Conservation (phyloP, 2,113 vertebrate species). For the Brachypodius melanocephalos region DNA sequence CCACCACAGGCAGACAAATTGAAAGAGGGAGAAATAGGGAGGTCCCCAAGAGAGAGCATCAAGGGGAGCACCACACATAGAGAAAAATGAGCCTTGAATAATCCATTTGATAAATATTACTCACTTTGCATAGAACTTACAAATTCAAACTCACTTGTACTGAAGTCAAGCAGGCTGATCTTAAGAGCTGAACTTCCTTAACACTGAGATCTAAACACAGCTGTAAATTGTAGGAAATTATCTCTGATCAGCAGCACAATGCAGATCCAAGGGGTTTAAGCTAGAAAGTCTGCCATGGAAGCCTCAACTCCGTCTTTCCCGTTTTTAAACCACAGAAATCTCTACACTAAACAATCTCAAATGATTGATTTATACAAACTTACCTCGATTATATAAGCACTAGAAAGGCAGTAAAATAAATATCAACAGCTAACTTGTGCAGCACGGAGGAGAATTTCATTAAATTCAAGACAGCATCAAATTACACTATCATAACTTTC, state of each 20-base stretch:
- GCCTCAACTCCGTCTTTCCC: accelerated
- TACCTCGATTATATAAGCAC: background rate
- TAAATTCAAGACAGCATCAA: background rate
- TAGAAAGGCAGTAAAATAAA: background rate
- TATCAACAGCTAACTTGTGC: background rate
- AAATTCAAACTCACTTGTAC: background rate
- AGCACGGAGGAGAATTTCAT: background rate
- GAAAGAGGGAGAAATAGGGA: background rate
- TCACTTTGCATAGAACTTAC: background rate
- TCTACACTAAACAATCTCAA: background rate
- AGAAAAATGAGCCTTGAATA: background rate
- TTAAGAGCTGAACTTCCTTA: background rate
- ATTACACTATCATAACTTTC: background rate
- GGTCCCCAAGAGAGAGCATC: background rate
- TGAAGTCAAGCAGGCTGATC: background rate
- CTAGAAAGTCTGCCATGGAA: background rate
- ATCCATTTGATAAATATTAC: background rate
- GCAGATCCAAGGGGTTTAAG: background rate
- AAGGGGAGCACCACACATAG: background rate
- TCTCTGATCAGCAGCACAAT: background rate
- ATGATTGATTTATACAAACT: background rate
- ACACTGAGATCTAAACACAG: background rate
- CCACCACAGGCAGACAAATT: accelerated
- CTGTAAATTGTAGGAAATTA: accelerated
- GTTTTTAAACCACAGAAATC: background rate